phyloP scores from a whole-genome alignment of 2,113 vertebrate species.

The Psammodynastes pulverulentus region DNA sequence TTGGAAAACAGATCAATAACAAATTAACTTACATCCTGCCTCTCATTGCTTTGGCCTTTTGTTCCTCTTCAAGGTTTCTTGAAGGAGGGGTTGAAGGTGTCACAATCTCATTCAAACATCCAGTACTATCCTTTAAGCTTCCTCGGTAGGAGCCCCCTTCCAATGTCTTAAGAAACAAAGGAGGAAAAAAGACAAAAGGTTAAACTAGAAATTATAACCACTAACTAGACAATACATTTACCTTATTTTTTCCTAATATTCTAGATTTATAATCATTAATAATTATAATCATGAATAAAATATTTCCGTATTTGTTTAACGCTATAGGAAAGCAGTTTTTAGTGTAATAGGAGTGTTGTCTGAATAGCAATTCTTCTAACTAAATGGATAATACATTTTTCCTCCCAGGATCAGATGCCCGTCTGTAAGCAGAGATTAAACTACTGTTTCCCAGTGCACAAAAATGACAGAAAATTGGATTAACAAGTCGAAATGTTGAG shows the following conservation, averaged over 20 bases:
- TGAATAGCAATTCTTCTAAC: background rate
- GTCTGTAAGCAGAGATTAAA: background rate
- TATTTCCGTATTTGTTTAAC: background rate
- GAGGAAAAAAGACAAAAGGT: constrained; percentile 17
- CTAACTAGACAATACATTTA: constrained; percentile 9
- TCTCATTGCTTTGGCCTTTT: constrained; percentile 93
- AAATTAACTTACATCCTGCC: constrained; percentile 87
- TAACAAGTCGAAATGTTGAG: background rate
- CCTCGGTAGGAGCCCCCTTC: constrained; percentile 87
- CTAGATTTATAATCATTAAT: background rate
- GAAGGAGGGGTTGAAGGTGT: constrained; percentile 69
- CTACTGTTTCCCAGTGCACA: background rate
- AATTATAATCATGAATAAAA: background rate
- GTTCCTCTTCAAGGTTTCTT: constrained; percentile 89
- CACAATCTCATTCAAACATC: constrained; percentile 74
- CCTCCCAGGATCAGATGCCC: background rate
- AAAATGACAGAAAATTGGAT: background rate
- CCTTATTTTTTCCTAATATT: background rate
- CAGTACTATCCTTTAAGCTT: constrained; percentile 73
- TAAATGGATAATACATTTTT: background rate
- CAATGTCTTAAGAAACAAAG: constrained; percentile 75
- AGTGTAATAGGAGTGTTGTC: background rate
- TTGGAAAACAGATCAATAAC: constrained; percentile 15
- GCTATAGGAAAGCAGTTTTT: background rate
- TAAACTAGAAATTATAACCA: constrained; percentile 29